Evolutionary conservation across 2,888 invertebrate genomes (phyloP), one percentile per base, ranked within the genome.

Genomic region (Colletes collaris): DNA sequence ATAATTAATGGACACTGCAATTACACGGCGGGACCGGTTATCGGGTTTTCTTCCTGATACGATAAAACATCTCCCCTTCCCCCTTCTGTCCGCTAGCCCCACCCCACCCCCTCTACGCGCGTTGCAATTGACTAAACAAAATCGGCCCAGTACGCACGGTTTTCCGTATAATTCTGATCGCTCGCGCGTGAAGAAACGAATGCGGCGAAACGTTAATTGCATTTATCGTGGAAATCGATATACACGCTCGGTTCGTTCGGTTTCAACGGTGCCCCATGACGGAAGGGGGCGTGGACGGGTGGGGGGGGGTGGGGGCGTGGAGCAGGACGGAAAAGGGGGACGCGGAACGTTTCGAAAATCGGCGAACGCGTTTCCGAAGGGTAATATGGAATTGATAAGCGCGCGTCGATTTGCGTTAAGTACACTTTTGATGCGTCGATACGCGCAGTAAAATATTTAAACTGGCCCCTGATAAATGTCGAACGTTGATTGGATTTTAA

Each of bases 1-100:
- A 76, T 72, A 79, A 81, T 80, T 81, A 81, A 81, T 81, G 81
- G 80, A 72, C 72, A 72, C 62, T 55, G 76, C 72, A 81, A 80
- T 81, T 81, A 80, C 60, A 81, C 76, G 60, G 16, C 49, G 72
- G 27, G 71, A 81, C 81, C 80, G 81, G 80, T 80, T 80, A 80
- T 72, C 81, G 65, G 62, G 65, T 65, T 72, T 80, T 80, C 76
- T 76, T 81, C 71, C 81, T 72, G 81, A 76, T 80, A 56, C 76
- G 73, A 66, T 69, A 68, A 77, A 77, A 74, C 68, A 77, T 74
- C 35, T 3, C 6, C 27, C 55, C 27, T 10, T 3, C 3, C 55
- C 27, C 62, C 44, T 0, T 8, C 44, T 8, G 2, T 7, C 44
- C 8, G 7, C 8, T 46, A 27, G 10, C 44, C 44, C 44, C 0